Evolutionary conservation across 2,888 invertebrate species (phyloP), one percentile per base, ranked within the genome.

Genomic region (Busseola fusca): DNA sequence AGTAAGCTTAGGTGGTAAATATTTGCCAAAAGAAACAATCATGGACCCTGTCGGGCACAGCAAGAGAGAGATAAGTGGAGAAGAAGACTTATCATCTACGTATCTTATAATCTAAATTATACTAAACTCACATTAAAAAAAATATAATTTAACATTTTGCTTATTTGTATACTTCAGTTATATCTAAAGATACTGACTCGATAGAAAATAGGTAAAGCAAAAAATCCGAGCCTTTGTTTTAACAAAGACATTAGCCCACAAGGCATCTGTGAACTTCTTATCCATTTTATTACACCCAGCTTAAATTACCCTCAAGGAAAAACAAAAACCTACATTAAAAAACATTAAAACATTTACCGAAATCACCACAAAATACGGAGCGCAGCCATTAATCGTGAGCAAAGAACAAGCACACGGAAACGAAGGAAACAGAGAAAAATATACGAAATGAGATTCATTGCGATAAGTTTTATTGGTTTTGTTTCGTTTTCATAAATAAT

Each of bases 391-490:
- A 81, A 81, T 80, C 78, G 69, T 68, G 69, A 67, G 71, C 63
- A 73, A 83, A 81, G 74, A 76, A 81, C 72, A 72, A 79, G 67
- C 71, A 74, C 34, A 65, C 67, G 70, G 75, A 80, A 67, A 78
- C 54, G 48, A 69, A 78, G 50, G 48, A 54, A 78, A 76, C 48
- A 58, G 67, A 77, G 76, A 78, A 82, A 83, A 83, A 84, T 68
- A 68, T 72, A 67, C 79, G 74, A 74, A 78, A 83, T 78, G 80
- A 83, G 83, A 87, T 84, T 84, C 84, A 85, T 87, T 66, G 82
- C 81, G 71, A 74, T 80, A 84, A 89, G 81, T 88, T 87, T 86
- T 87, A 88, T 88, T 84, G 81, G 84, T 83, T 88, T 87, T 87
- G 83, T 87, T 87, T 84, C 72, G 76, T 82, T 84, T 87, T 83